These are phyloP conservation scores for Lithobius niger DNA, from an alignment of 1,140 invertebrate genomes.

Conservation along the genomic window DNA sequence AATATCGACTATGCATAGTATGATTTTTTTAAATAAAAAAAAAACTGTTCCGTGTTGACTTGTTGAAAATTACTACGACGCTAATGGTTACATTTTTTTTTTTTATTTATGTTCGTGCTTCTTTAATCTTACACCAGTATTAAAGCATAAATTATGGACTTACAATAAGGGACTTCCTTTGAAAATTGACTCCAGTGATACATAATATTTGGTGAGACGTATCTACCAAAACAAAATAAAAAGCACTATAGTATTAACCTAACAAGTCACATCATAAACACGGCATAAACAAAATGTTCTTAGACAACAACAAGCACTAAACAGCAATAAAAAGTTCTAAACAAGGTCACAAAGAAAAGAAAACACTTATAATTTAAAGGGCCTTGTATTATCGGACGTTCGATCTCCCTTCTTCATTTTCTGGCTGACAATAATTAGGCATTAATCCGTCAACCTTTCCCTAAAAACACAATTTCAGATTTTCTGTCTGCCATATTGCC, in stretches of 20 bases:
- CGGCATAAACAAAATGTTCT: neutral
- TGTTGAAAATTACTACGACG: too few species aligned
- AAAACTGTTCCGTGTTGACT: too few species aligned
- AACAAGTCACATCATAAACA: neutral
- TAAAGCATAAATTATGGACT: too few species aligned
- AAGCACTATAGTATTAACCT: neutral
- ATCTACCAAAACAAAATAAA: slow-evolving; percentile 25
- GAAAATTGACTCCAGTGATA: slow-evolving; percentile 87
- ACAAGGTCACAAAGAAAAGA: neutral
- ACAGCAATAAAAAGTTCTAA: slow-evolving; percentile 10
- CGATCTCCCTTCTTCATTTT: slow-evolving; percentile 18
- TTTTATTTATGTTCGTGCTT: slow-evolving; percentile 6
- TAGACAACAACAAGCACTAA: slow-evolving; percentile 31
- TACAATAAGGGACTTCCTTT: slow-evolving; percentile 81
- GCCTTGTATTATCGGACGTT: slow-evolving; percentile 18
- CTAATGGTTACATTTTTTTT: slow-evolving; percentile 6
- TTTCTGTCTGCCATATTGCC: too few species aligned
- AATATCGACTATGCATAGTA: too few species aligned
- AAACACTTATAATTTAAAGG: slow-evolving; percentile 26
- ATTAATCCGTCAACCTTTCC: too few species aligned
- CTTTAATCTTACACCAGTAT: too few species aligned
- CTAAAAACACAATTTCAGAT: too few species aligned
- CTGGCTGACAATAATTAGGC: too few species aligned
- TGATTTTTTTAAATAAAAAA: too few species aligned
- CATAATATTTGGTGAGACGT: slow-evolving; percentile 88